Conservation (phyloP, 2,797 vertebrate genomes). For the Macropodus opercularis region DNA sequence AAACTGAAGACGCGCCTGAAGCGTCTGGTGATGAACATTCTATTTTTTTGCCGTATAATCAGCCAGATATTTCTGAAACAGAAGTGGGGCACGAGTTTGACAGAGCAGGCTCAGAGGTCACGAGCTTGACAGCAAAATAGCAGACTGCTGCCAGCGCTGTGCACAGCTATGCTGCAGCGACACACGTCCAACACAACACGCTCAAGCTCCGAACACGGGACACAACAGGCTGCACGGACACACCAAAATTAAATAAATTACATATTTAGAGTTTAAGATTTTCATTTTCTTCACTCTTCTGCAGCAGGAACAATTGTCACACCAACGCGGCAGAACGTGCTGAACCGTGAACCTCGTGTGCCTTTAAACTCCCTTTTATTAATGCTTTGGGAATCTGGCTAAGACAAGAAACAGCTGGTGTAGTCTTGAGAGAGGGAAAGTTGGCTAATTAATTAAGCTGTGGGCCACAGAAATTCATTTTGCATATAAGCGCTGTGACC, state of each 20-base stretch:
- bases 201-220: background rate
- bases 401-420: slow-evolving; percentile 72
- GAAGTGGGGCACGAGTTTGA: slow-evolving; percentile 4
- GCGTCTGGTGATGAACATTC: slow-evolving; percentile 10
- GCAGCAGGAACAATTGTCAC: background rate
- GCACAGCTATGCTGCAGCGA: background rate
- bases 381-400: slow-evolving; percentile 65
- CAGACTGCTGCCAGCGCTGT: background rate
- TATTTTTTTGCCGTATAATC: slow-evolving; percentile 19
- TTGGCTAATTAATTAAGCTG: slow-evolving; percentile 89
- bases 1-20: slow-evolving; percentile 17
- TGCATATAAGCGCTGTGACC: slow-evolving; percentile 75
- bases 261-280: background rate
- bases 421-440: slow-evolving; percentile 70
- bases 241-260: slow-evolving; percentile 3
- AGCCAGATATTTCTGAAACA: slow-evolving; percentile 21
- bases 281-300: background rate
- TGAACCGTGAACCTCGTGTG: slow-evolving; percentile 35
- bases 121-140: slow-evolving; percentile 7
- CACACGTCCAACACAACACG: slow-evolving; percentile 1
- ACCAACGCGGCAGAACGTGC: slow-evolving; percentile 1
- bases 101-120: slow-evolving; percentile 19
- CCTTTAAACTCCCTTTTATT: slow-evolving; percentile 65
- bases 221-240: background rate
- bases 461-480: slow-evolving; percentile 84